Evolutionary conservation across 2,797 vertebrate species (phyloP), one percentile per base, ranked within the genome.

Genomic region (Rhynchonycteris naso): DNA sequence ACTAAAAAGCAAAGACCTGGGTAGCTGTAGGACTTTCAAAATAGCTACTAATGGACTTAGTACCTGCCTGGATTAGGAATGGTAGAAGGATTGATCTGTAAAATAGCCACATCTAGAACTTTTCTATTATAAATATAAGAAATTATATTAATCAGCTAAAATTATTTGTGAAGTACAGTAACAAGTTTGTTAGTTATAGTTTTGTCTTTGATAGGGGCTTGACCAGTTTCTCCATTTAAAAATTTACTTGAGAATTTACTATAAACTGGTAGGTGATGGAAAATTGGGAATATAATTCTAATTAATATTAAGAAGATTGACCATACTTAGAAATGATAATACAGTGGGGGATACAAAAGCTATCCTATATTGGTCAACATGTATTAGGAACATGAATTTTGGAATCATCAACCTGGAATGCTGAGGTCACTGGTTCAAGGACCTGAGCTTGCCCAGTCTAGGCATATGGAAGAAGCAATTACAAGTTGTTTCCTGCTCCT

Each of bases 231-330:
- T 59, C 28, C 22, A 66, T 87, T 90, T 96, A 69, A 75, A 93
- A 88, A 68, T 66, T 93, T 88, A 54, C 13, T 90, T 91, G 22
- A 33, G 4, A 90, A 66, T 6, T 52, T 86, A 65, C 11, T 93
- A 30, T 79, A 88, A 95, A 92, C 13, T 90, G 35, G 15, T 81
- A 56, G n/a, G 24, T 91, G 13, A 91, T 35, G n/a, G 68, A 38
- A 88, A 69, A 93, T 33, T 93, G 11, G 85, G 58, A 82, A 87
- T 93, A 75, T 74, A 91, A 47, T 90, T 79, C 65, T 86, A 47
- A 65, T 84, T 86, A 63, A 38, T 92, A 65, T 83, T 92, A 79
- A 66, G 50, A 90, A 90, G 35, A 93, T 85, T 76, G 58, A 22
- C 71, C 21, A 61, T 85, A 79, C 30, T 24, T 65, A 63, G 35